These are phyloP conservation scores for Lacanobia oleracea DNA, from an alignment of 2,888 invertebrate species.

Conservation along the genomic window DNA sequence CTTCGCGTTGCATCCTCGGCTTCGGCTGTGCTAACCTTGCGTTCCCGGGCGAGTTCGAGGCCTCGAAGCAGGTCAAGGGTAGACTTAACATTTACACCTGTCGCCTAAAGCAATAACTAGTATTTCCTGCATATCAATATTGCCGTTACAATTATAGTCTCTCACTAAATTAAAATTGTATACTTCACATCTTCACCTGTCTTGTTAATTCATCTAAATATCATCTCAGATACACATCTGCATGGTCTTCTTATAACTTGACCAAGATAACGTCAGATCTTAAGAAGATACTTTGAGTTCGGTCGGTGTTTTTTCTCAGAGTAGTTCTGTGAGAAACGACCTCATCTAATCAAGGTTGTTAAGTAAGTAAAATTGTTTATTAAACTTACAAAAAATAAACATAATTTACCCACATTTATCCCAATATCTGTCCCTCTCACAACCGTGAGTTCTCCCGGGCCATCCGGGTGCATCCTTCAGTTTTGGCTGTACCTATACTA, in stretches of 20 bases:
- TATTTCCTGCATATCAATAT: neutral
- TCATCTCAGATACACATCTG: neutral
- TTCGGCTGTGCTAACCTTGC: slow-evolving; percentile 37
- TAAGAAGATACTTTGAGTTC: neutral
- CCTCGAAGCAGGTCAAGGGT: slow-evolving; percentile 54
- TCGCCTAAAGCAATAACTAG: neutral
- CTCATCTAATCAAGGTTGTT: too few relatives aligned
- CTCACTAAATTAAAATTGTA: neutral
- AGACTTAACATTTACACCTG: neutral
- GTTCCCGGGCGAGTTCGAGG: slow-evolving; percentile 32
- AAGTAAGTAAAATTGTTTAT: neutral
- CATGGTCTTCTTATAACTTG: neutral
- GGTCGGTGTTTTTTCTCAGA: too few relatives aligned
- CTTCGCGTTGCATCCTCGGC: slow-evolving; percentile 32
- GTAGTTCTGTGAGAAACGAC: too few relatives aligned
- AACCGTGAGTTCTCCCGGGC: slow-evolving; percentile 35
- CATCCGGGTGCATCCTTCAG: slow-evolving; percentile 25
- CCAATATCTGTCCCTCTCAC: neutral
- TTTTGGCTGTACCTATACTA: slow-evolving; percentile 4
- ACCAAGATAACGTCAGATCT: neutral
- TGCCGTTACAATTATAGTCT: neutral
- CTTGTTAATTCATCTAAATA: neutral
- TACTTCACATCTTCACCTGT: neutral
- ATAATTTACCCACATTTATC: neutral
- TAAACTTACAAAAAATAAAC: neutral